Evolutionary conservation across 2,888 invertebrate species (phyloP).

Genomic region (Myopa testacea): DNA sequence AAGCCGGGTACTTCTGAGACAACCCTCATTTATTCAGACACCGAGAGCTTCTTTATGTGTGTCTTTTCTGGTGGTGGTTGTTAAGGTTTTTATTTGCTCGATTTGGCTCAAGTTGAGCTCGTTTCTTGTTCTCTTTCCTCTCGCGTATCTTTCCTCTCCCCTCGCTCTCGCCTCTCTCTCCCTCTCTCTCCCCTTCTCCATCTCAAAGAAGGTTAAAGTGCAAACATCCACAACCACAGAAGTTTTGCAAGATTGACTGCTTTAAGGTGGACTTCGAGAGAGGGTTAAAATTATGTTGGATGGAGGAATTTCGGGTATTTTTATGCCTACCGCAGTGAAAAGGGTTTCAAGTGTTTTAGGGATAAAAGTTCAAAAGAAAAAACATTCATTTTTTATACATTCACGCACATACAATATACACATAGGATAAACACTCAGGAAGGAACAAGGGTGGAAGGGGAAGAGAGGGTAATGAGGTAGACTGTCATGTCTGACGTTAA

Average conservation of each 20-base stretch:
- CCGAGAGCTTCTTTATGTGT: conserved; percentile 1
- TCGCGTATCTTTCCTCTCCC: neutral
- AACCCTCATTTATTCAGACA: no score
- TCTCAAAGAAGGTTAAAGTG: conserved; percentile 1
- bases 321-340: neutral
- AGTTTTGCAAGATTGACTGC: neutral
- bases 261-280: neutral
- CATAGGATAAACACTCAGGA: neutral
- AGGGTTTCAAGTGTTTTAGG: no score
- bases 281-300: neutral
- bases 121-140: no score
- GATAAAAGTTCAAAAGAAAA: neutral
- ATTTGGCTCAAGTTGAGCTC: conserved; percentile 16
- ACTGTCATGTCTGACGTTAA: neutral
- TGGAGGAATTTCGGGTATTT: neutral
- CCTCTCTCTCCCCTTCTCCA: neutral
- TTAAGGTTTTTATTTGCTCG: conserved; percentile 19
- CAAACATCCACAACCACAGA: neutral
- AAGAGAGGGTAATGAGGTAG: neutral
- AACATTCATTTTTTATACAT: neutral
- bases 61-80: neutral
- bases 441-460: conserved; percentile 9
- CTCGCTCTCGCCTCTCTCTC: neutral
- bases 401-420: neutral
- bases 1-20: no score